Evolutionary conservation across 1,140 invertebrate genomes (phyloP).

Genomic region (Drosophila leontia): DNA sequence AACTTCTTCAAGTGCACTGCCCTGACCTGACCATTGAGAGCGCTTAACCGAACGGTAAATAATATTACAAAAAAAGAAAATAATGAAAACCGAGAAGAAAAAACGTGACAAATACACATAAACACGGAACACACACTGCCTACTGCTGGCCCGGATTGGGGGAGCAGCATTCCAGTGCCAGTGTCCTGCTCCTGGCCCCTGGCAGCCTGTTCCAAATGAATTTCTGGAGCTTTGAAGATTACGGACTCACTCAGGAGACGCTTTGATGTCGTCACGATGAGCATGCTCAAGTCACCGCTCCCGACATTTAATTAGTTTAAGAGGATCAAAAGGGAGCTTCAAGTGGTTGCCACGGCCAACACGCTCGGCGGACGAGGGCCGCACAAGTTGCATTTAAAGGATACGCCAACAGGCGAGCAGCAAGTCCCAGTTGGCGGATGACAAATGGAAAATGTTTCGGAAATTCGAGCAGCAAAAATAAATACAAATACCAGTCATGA

Average conservation of each 20-base stretch:
- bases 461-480: conserved; percentile 8
- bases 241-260: conserved; percentile 73
- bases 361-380: conserved; percentile 26
- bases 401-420: conserved; percentile 80
- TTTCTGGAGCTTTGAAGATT: conserved; percentile 85
- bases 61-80: conserved; percentile 33
- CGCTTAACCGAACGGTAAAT: conserved; percentile 48
- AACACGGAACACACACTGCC: conserved; percentile 5
- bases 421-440: conserved; percentile 18
- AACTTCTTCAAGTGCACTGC: conserved; percentile 17
- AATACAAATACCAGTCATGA: conserved; percentile 1
- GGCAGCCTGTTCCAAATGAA: conserved; percentile 72
- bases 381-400: conserved; percentile 83
- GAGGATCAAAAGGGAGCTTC: conserved; percentile 73
- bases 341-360: conserved; percentile 42
- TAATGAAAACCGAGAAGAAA: conserved; percentile 21
- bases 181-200: conserved; percentile 37
- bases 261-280: conserved; percentile 75
- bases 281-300: conserved; percentile 65
- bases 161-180: conserved; percentile 44
- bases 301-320: conserved; percentile 66
- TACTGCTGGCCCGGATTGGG: not conserved
- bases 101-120: conserved; percentile 15
- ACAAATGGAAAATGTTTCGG: not conserved
- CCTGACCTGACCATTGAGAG: conserved; percentile 39